These are phyloP conservation scores for Anoura caudifer DNA, from an alignment of 2,113 vertebrate species.

Conservation along the genomic window DNA sequence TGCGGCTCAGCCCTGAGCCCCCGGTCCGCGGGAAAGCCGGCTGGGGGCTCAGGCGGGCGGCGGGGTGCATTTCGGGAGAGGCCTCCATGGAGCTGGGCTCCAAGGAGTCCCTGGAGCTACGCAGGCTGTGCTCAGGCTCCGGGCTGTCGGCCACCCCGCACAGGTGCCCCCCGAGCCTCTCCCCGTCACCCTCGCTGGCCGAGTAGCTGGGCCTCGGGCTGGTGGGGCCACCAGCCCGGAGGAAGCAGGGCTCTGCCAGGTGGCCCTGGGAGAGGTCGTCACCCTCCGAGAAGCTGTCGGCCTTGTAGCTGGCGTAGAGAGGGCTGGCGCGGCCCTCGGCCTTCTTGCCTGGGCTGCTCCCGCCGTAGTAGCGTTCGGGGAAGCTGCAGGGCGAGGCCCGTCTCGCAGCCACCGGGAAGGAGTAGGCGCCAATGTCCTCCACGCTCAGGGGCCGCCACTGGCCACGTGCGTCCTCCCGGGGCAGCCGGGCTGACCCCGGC, in stretches of 20 bases:
- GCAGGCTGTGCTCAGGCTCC: constrained; percentile 87
- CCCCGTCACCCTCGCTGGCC: constrained; percentile 81
- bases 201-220: constrained; percentile 86
- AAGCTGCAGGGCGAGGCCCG: constrained; percentile 89
- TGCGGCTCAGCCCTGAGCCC: constrained; percentile 92
- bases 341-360: constrained; percentile 81
- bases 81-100: constrained; percentile 89
- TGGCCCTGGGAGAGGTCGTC: constrained; percentile 88
- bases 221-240: constrained; percentile 82
- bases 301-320: constrained; percentile 86
- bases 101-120: constrained; percentile 90
- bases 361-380: constrained; percentile 89
- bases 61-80: constrained; percentile 84
- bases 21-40: constrained; percentile 91
- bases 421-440: constrained; percentile 90
- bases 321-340: constrained; percentile 84
- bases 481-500: constrained; percentile 82
- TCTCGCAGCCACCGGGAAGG: constrained; percentile 78
- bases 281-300: constrained; percentile 91
- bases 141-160: constrained; percentile 81
- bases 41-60: constrained; percentile 85
- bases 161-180: constrained; percentile 87
- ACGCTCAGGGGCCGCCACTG: constrained; percentile 92
- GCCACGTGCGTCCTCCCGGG: constrained; percentile 85
- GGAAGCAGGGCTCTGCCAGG: constrained; percentile 87